Base-by-base conservation (phyloP, 2,113 vertebrate genomes). In the Megalops atlanticus region DNA sequence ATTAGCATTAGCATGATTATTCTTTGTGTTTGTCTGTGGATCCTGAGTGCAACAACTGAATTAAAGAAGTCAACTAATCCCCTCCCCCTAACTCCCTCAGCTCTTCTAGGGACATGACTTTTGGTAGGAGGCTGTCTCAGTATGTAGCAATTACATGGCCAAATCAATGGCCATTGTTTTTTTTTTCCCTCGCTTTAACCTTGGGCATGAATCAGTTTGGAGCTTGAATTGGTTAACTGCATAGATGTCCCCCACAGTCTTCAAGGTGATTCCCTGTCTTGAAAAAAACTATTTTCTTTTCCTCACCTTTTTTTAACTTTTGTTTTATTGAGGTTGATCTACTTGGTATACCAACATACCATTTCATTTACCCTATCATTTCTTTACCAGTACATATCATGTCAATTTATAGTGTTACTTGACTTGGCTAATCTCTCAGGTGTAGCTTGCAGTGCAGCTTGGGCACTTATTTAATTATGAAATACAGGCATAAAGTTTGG, bases 141-240 rank as follows among this genome's bases (percentile, higher is more conserved):
- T 40, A 21, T 24, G 39, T 33, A 21, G 36, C 21, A 24, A 74
- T 74, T 74, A 41, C 71, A 16, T 3, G 0, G 71, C 36, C 21
- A 40, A 74, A 74, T 74, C 72, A 43, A 74, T 74, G 75, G 11
- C 31, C 49, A 35, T 52, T 77, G 45, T 76, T 76, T 76, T 47
- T 77, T n/a, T n/a, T n/a, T n/a, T n/a, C n/a, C n/a, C 58, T 1
- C 12, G 58, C 58, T 77, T 77, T 31, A 54, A 31, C 36, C 39
- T 77, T 49, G 49, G 45, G 47, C 45, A 35, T 77, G 33, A 77
- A 52, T 54, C 47, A 77, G 21, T 16, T 27, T 35, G 45, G n/a
- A 54, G 16, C 75, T 33, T 77, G 45, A 77, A 77, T 38, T 36
- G 49, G 45, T 77, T 77, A 77, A 77, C 33, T 10, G 45, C 27